These are phyloP conservation scores for Caenorhabditis afra DNA, from an alignment of 2,888 invertebrate species.

Conservation along the genomic window DNA sequence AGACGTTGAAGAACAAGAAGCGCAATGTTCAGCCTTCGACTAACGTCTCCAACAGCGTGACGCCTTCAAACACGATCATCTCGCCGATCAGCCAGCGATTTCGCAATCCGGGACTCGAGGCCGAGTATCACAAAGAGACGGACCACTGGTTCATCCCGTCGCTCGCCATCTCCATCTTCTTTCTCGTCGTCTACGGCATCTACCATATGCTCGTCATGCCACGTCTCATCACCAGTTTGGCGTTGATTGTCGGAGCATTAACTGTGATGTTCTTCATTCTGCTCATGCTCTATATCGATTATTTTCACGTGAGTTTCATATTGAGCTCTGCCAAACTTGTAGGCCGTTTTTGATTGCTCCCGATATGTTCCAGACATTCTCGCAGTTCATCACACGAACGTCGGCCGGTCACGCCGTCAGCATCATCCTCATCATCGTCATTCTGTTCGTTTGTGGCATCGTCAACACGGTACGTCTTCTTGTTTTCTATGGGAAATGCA, in stretches of 20 bases:
- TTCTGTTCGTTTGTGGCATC: conserved; percentile 78
- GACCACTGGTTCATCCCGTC: conserved; percentile 80
- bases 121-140: conserved; percentile 76
- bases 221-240: conserved; percentile 72
- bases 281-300: conserved; percentile 78
- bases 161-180: conserved; percentile 77
- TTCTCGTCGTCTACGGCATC: conserved; percentile 77
- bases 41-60: no score
- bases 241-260: conserved; percentile 73
- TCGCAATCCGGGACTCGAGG: conserved; percentile 46
- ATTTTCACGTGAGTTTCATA: conserved; percentile 73
- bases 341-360: no score
- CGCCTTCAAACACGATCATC: conserved; percentile 47
- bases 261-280: conserved; percentile 76
- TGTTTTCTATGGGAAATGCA: no score
- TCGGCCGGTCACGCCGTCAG: conserved; percentile 77
- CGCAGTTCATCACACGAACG: conserved; percentile 79
- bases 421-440: conserved; percentile 74
- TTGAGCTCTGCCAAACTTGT: not conserved
- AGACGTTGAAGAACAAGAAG: conserved; percentile 58
- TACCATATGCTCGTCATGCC: conserved; percentile 76
- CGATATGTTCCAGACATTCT: conserved; percentile 75
- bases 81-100: conserved; percentile 41
- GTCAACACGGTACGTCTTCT: conserved; percentile 78
- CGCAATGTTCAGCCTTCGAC: conserved; percentile 44